Percentiles rank a stretch among this genome's conserved stretches.
These are phyloP conservation scores for Phymorhynchus buccinoides DNA, from an alignment of 1,140 invertebrate genomes.

Conservation along the genomic window DNA sequence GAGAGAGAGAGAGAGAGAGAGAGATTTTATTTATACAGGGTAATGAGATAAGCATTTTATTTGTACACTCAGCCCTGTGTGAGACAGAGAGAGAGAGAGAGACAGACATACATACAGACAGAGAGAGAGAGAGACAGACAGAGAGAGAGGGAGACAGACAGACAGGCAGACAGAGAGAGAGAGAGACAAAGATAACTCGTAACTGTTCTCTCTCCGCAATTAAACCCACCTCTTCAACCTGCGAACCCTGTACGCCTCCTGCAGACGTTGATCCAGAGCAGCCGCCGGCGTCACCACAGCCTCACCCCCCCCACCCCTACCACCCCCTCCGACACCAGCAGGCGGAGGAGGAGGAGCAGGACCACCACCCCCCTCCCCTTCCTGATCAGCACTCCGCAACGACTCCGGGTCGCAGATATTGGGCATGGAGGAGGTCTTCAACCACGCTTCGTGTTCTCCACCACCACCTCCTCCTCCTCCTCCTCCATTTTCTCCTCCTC, in stretches of 20 bases:
- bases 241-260: conserved; percentile 15
- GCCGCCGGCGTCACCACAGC: background rate
- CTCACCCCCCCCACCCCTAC: no score
- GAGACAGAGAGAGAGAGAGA: background rate
- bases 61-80: no score
- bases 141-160: background rate
- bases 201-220: no score
- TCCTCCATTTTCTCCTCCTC: background rate
- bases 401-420: conserved; percentile 58
- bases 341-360: no score
- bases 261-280: background rate
- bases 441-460: conserved; percentile 47
- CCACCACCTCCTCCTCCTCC: conserved; percentile 23
- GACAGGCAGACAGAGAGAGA: background rate
- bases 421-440: conserved; percentile 65
- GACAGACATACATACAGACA: conserved; percentile 12
- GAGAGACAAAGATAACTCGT: background rate
- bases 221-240: conserved; percentile 1
- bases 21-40: no score
- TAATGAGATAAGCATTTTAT: no score
- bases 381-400: no score
- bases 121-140: background rate
- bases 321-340: no score
- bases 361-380: no score
- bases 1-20: no score